Evolutionary conservation across 2,113 vertebrate genomes (phyloP).

Genomic region (Ploceus nigricollis): DNA sequence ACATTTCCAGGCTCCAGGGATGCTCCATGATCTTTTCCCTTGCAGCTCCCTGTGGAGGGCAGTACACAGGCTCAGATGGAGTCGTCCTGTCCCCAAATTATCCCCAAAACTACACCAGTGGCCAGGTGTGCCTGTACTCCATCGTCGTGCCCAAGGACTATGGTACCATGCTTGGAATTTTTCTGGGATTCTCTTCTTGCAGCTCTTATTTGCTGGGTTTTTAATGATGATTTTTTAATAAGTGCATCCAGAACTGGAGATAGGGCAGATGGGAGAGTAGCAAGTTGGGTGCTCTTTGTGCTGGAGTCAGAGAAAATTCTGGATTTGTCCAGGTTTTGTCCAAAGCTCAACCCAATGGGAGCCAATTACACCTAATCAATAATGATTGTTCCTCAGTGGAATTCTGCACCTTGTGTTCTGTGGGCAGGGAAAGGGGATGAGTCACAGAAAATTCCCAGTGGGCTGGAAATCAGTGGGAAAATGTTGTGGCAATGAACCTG

Average conservation of each 20-base stretch:
- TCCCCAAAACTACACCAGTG: slow-evolving; percentile 92
- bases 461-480: background rate
- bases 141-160: slow-evolving; percentile 93
- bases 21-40: background rate
- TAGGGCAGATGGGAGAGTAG: background rate
- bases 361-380: background rate
- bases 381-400: background rate
- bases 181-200: background rate
- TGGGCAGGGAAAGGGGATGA: background rate
- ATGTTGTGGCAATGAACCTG: background rate
- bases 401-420: background rate
- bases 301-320: background rate
- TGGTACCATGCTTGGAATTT: slow-evolving; percentile 64
- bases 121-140: slow-evolving; percentile 89
- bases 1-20: background rate
- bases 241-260: background rate
- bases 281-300: background rate
- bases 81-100: slow-evolving; percentile 85
- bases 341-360: background rate
- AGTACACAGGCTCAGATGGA: slow-evolving; percentile 88
- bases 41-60: slow-evolving; percentile 93
- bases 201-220: fast-evolving
- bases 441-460: background rate
- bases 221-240: background rate
- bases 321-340: background rate